phyloP scores from a whole-genome alignment of 2,888 invertebrate genomes.

The Halocaridina rubra region DNA sequence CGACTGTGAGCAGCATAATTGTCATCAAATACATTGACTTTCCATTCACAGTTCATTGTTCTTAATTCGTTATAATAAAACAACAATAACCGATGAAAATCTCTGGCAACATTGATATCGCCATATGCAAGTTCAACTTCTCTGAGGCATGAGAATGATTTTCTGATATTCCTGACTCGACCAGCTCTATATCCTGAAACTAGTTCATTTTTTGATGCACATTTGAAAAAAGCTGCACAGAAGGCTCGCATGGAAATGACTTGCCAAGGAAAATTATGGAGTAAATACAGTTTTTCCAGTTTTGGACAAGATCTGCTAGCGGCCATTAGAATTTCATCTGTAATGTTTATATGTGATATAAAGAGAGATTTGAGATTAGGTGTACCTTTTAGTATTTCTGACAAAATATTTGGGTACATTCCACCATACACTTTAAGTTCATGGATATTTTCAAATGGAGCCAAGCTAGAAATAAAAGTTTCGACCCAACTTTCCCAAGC shows the following conservation, averaged over 20 bases:
- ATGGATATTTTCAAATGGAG: conserved; percentile 16
- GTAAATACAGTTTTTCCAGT: conserved; percentile 24
- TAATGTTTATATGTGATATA: conserved; percentile 55
- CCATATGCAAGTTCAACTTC: conserved; percentile 51
- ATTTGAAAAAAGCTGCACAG: conserved; percentile 40
- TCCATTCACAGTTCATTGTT: conserved; percentile 37
- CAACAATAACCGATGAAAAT: conserved; percentile 40
- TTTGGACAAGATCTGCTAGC: conserved; percentile 16
- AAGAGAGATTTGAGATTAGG: conserved; percentile 18
- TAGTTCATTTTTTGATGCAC: background rate
- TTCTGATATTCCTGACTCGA: background rate
- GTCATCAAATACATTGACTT: conserved; percentile 48
- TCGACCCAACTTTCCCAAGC: conserved; percentile 51
- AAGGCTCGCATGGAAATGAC: conserved; percentile 50
- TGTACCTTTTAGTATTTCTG: conserved; percentile 25
- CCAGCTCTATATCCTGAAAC: background rate
- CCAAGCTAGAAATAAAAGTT: conserved; percentile 9
- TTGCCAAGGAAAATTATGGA: conserved; percentile 53
- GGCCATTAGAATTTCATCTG: conserved; percentile 43
- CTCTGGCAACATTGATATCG: conserved; percentile 13
- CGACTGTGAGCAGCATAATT: conserved; percentile 25
- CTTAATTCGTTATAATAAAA: conserved; percentile 27
- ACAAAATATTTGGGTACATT: conserved; percentile 45
- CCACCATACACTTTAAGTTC: conserved; percentile 43
- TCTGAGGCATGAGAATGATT: conserved; percentile 4